Percentiles rank a stretch among this genome's conserved stretches.
These are phyloP conservation scores for Sebastes fasciatus DNA, from an alignment of 2,113 vertebrate genomes.

Conservation along the genomic window DNA sequence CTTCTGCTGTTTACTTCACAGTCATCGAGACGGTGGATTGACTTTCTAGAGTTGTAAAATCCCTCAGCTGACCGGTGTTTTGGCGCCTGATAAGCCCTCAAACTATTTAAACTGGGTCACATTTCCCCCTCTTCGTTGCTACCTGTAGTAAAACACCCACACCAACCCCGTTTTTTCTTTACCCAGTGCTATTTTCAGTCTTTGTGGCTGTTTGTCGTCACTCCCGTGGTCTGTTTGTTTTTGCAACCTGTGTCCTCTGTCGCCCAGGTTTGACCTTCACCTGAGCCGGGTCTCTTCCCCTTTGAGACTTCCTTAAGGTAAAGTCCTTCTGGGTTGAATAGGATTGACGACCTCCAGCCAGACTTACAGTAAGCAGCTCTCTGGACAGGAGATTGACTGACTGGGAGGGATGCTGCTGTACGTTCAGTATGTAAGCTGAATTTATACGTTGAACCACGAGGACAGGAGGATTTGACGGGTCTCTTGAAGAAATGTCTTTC, in stretches of 20 bases:
- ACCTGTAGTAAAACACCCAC: background rate
- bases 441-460: slow-evolving; percentile 23
- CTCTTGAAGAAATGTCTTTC: background rate
- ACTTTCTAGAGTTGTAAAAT: background rate
- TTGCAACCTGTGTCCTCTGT: slow-evolving; percentile 42
- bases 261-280: slow-evolving; percentile 59
- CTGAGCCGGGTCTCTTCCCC: slow-evolving; percentile 39
- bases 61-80: background rate
- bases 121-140: background rate
- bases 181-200: background rate
- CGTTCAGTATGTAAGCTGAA: slow-evolving; percentile 39
- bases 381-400: slow-evolving; percentile 70
- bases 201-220: slow-evolving; percentile 12
- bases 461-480: background rate
- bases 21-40: background rate
- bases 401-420: slow-evolving; percentile 9
- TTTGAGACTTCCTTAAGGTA: slow-evolving; percentile 62
- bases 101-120: background rate
- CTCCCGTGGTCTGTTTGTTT: slow-evolving; percentile 49
- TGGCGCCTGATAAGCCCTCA: slow-evolving; percentile 3
- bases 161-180: background rate
- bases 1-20: background rate
- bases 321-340: slow-evolving; percentile 61
- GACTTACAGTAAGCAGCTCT: slow-evolving; percentile 79
- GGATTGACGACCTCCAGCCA: slow-evolving; percentile 61